Evolutionary conservation across 2,797 vertebrate genomes (phyloP).

Genomic region (Gallinago stenura): DNA sequence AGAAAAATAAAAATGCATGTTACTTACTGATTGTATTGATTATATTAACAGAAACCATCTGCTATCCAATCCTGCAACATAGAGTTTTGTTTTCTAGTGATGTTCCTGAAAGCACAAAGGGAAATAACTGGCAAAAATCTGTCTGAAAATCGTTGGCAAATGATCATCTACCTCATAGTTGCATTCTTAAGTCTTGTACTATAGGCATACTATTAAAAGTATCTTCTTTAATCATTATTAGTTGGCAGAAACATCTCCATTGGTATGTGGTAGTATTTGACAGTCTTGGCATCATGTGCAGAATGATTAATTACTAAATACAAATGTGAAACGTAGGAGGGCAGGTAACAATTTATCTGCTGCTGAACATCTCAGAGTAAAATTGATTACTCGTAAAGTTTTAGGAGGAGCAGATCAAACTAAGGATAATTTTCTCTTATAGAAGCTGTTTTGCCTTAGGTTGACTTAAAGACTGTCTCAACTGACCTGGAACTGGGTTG

Average conservation of each 20-base stretch:
- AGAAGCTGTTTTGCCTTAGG: background rate
- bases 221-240: background rate
- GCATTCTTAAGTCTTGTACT: background rate
- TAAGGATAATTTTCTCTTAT: background rate
- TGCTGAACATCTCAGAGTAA: background rate
- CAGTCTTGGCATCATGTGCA: background rate
- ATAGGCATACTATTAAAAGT: background rate
- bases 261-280: background rate
- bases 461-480: background rate
- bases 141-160: background rate
- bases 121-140: background rate
- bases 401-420: background rate
- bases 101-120: background rate
- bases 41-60: background rate
- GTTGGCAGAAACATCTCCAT: background rate
- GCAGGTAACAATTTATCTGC: background rate
- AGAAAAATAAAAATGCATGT: background rate
- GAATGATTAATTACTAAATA: background rate
- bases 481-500: background rate
- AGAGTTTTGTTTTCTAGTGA: background rate
- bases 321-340: background rate
- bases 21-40: background rate
- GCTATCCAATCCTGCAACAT: background rate
- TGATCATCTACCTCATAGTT: background rate
- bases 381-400: background rate